Conservation (phyloP, 2,888 invertebrate genomes). For the Agrochola macilenta region DNA sequence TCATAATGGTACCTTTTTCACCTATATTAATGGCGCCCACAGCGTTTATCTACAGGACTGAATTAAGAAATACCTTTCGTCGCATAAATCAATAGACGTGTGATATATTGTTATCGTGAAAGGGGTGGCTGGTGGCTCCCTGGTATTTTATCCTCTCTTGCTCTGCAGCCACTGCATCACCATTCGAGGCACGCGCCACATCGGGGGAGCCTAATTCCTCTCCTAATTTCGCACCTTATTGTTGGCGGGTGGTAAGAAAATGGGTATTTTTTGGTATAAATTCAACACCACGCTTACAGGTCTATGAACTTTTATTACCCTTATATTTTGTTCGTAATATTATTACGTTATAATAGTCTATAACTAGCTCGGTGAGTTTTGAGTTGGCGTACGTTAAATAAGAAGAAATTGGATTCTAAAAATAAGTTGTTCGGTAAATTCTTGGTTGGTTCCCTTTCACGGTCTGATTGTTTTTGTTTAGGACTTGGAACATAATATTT, state of each 20-base stretch:
- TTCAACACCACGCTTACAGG: constrained; percentile 74
- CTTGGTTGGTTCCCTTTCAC: not conserved
- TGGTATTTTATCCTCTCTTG: constrained; percentile 65
- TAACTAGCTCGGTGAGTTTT: constrained; percentile 34
- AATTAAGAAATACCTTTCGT: constrained; percentile 78
- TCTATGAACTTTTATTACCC: constrained; percentile 70
- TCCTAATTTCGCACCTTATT: constrained; percentile 90
- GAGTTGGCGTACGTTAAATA: constrained; percentile 9
- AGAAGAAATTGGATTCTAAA: constrained; percentile 23
- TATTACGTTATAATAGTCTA: constrained; percentile 50
- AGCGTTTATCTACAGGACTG: constrained; percentile 70
- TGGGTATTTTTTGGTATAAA: constrained; percentile 82
- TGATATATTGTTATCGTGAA: constrained; percentile 72
- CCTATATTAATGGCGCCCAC: constrained; percentile 67
- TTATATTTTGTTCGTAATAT: constrained; percentile 56
- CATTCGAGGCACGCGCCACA: constrained; percentile 84
- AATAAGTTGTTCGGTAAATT: constrained; percentile 7
- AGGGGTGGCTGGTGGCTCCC: constrained; percentile 69
- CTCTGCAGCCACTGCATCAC: constrained; percentile 75
- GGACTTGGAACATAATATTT: not conserved
- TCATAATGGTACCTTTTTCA: constrained; percentile 70
- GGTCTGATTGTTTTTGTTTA: not conserved
- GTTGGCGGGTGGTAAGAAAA: constrained; percentile 84
- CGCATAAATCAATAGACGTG: constrained; percentile 78
- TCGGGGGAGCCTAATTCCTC: constrained; percentile 88